Conservation (phyloP, 1,140 invertebrate species). For the Drosophila teissieri region DNA sequence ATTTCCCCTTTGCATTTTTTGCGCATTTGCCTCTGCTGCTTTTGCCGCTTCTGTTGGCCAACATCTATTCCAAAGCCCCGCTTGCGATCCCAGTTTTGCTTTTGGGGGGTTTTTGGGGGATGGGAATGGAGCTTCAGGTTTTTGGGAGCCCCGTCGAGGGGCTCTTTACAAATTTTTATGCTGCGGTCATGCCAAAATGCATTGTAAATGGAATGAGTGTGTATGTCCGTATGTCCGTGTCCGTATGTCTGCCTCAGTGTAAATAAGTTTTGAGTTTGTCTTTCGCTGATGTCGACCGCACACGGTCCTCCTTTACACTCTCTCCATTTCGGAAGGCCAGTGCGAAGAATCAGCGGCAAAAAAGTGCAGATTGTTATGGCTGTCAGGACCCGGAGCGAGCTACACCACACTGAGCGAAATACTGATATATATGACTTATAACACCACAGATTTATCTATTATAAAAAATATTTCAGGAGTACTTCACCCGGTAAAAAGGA, state of each 20-base stretch:
- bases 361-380: conserved; percentile 57
- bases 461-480: too few species aligned
- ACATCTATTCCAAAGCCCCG: conserved; percentile 37
- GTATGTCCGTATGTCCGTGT: conserved; percentile 15
- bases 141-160: conserved; percentile 33
- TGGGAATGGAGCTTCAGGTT: conserved; percentile 18
- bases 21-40: conserved; percentile 33
- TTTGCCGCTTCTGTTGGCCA: conserved; percentile 11
- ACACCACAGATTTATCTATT: too few species aligned
- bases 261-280: conserved; percentile 56
- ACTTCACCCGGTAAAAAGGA: not conserved
- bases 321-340: conserved; percentile 6
- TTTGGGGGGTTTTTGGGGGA: not conserved
- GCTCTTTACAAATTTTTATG: conserved; percentile 49
- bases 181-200: conserved; percentile 53
- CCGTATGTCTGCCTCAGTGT: conserved; percentile 17
- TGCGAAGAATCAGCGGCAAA: conserved; percentile 32
- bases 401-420: conserved; percentile 12
- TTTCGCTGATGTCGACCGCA: conserved; percentile 45
- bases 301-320: conserved; percentile 7
- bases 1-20: conserved; percentile 54
- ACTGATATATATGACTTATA: too few species aligned
- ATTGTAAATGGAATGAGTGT: conserved; percentile 37
- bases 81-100: conserved; percentile 35
- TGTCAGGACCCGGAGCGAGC: conserved; percentile 35